These are phyloP conservation scores for Lycocerus yunnanus DNA, from an alignment of 2,888 invertebrate species.

Conservation along the genomic window DNA sequence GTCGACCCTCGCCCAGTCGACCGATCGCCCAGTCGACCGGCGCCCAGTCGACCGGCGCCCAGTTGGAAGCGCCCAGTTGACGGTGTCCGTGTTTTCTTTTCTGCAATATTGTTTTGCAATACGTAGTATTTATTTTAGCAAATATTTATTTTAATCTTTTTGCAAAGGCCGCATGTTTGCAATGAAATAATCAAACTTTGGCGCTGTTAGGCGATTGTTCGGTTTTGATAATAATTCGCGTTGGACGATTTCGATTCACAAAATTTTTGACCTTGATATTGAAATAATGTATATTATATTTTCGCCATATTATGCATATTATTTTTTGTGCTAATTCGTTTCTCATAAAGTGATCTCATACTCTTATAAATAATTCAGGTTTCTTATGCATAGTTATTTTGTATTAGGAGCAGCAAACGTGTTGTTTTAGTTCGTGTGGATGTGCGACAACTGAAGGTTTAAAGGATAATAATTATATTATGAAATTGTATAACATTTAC, in stretches of 20 bases:
- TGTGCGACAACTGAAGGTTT: neutral
- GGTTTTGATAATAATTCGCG: neutral
- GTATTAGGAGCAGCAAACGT: neutral
- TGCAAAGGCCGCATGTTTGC: neutral
- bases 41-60: too few relatives aligned
- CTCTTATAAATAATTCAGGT: slow-evolving; percentile 28
- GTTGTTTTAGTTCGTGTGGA: neutral
- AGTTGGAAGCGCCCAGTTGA: too few relatives aligned
- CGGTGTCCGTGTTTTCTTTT: too few relatives aligned
- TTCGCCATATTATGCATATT: neutral
- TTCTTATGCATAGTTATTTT: neutral
- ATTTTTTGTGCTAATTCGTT: slow-evolving; percentile 19
- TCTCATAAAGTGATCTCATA: slow-evolving; percentile 26
- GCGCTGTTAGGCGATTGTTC: neutral
- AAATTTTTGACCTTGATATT: neutral
- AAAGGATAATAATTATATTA: neutral
- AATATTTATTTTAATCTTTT: neutral
- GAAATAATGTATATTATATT: neutral
- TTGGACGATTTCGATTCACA: neutral
- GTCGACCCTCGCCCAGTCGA: too few relatives aligned
- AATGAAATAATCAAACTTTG: neutral
- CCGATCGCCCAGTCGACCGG: too few relatives aligned
- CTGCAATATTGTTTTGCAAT: neutral
- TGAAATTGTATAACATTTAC: neutral
- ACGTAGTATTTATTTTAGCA: neutral